Base-by-base conservation (phyloP, 2,113 vertebrate genomes). In the Eretmochelys imbricata region DNA sequence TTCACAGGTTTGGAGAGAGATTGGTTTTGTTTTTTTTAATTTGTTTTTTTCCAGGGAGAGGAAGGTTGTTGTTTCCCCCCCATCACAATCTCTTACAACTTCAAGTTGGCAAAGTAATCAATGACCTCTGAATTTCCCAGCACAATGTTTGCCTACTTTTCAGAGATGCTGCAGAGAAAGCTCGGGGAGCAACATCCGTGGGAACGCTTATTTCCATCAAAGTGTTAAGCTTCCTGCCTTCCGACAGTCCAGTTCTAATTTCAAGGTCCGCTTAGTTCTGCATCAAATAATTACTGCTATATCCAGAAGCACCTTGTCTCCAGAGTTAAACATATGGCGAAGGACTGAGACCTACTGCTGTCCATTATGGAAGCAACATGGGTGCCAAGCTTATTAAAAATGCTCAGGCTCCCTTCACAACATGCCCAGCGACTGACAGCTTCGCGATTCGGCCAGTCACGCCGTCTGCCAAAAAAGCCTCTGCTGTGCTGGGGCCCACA, bases 181-280 rank as follows among this genome's bases (percentile, higher is more conserved):
- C 3, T 65, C 89, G 84, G 54, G 83, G 96, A 91, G 89, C 51
- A 0, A 10, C 8, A 80, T 93, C 13, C 31, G 92, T 57, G 93
- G 96, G 96, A 98, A 93, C 59, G 95, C 97, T 92, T 90, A 72
- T 82, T 98, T 92, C 97, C 96, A 98, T 95, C 97, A 96, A 96
- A 98, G 97, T 89, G 98, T 98, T 98, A 98, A 98, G 97, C 97
- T 95, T 97, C 95, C 97, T 81, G 97, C 97, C 96, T 97, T 96
- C 97, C 49, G n/a, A 98, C 97, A 96, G 98, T 98, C 98, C 99
- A 99, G 99, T 99, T 99, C 99, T 99, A 99, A 99, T 99, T 99
- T 99, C 99, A 99, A 99, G 99, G 99, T 99, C 99, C 93, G 97
- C 99, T 99, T 99, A 99, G 99, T 99, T 99, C 99, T 98, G 97